Evolutionary conservation across 2,113 vertebrate genomes (phyloP).

Genomic region (Paralichthys olivaceus): DNA sequence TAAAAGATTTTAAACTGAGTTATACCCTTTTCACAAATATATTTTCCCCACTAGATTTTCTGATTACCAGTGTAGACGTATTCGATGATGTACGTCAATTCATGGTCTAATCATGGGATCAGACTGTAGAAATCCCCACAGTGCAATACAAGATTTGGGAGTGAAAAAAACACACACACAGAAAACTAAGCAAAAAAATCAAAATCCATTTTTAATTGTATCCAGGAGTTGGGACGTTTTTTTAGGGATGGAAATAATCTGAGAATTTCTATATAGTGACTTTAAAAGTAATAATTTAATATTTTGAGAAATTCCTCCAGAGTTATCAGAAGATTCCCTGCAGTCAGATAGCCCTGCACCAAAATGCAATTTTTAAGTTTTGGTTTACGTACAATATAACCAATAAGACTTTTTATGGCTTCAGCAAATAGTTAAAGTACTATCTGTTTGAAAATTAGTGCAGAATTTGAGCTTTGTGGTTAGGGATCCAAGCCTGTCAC

Average conservation of each 20-base stretch:
- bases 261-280: no score
- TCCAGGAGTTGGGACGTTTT: not conserved
- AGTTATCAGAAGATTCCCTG: not conserved
- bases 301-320: not conserved
- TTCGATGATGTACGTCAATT: conserved; percentile 15
- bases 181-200: not conserved
- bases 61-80: conserved; percentile 1
- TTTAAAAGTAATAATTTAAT: not conserved
- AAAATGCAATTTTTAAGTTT: not conserved
- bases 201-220: not conserved
- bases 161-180: not conserved
- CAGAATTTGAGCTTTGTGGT: not conserved
- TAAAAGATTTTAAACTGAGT: conserved; percentile 28
- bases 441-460: not conserved
- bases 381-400: not conserved
- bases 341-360: not conserved
- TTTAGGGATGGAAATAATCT: not conserved
- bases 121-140: not conserved
- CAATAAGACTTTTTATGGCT: not conserved
- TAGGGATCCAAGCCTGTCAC: conserved; percentile 76
- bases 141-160: not conserved
- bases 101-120: conserved; percentile 22
- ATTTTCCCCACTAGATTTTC: conserved; percentile 29
- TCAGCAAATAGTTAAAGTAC: not conserved
- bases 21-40: conserved; percentile 29